Conservation (phyloP, 1,140 invertebrate species). For the Neelides sp. region DNA sequence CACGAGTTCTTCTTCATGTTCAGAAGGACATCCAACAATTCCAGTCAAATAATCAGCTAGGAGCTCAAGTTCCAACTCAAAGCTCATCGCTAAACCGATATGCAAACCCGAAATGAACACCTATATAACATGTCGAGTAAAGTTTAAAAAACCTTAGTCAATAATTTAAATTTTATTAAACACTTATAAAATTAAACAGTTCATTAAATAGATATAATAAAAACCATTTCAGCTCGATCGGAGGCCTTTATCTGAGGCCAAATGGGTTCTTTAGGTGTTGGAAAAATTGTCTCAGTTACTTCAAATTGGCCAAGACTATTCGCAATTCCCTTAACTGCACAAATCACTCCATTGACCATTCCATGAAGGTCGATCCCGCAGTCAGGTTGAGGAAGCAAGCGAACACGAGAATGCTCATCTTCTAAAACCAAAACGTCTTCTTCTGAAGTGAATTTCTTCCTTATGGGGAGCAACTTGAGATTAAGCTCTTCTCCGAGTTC, state of each 20-base stretch:
- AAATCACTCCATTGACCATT: conserved; percentile 27
- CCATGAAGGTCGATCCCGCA: conserved; percentile 13
- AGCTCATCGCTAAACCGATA: not conserved
- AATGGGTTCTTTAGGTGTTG: conserved; percentile 11
- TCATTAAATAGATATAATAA: too few relatives aligned
- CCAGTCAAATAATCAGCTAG: conserved; percentile 26
- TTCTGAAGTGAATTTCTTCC: conserved; percentile 19
- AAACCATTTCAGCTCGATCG: conserved; percentile 19
- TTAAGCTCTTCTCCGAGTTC: conserved; percentile 25
- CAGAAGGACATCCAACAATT: conserved; percentile 14
- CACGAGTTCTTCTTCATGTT: conserved; percentile 6
- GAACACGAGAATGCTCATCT: conserved; percentile 27
- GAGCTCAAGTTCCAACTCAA: conserved; percentile 8
- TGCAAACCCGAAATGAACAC: conserved; percentile 23
- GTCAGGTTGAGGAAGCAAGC: conserved; percentile 10
- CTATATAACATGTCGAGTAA: conserved; percentile 3
- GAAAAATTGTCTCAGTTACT: conserved; percentile 21
- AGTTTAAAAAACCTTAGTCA: not conserved
- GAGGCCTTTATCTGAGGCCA: not conserved
- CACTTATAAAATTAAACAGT: not conserved
- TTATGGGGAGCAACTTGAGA: conserved; percentile 11
- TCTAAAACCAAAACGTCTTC: conserved; percentile 24
- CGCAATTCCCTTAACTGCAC: conserved; percentile 25
- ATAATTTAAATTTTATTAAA: not conserved
- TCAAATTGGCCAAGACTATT: conserved; percentile 25